Evolutionary conservation across 2,113 vertebrate genomes (phyloP).

Genomic region (Platichthys stellatus): DNA sequence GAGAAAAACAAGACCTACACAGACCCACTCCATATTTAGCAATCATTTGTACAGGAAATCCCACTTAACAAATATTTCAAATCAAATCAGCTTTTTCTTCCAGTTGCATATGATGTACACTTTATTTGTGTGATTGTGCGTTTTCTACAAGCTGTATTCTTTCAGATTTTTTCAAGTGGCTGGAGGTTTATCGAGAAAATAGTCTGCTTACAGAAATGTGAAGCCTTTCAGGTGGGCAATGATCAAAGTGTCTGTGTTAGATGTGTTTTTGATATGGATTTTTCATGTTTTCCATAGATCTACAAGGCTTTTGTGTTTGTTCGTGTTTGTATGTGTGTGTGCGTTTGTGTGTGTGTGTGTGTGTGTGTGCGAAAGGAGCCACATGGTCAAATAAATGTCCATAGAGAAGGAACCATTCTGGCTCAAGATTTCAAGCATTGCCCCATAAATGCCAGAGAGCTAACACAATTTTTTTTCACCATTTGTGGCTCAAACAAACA

Average conservation of each 20-base stretch:
- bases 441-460: not conserved
- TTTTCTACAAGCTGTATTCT: slow-evolving; percentile 24
- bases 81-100: slow-evolving; percentile 38
- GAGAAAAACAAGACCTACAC: slow-evolving; percentile 40
- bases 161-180: slow-evolving; percentile 32
- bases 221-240: slow-evolving; percentile 48
- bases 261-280: slow-evolving; percentile 64
- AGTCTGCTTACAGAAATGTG: slow-evolving; percentile 38
- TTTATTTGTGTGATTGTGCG: slow-evolving; percentile 14
- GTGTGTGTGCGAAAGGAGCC: not conserved
- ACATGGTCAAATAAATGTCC: not conserved
- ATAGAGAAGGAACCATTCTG: not conserved
- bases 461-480: slow-evolving; percentile 12
- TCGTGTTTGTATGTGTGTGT: slow-evolving; percentile 2
- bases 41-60: not conserved
- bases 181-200: slow-evolving; percentile 50
- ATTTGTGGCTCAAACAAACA: slow-evolving; percentile 35
- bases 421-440: not conserved
- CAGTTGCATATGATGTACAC: slow-evolving; percentile 7
- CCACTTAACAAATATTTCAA: slow-evolving; percentile 14
- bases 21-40: slow-evolving; percentile 40
- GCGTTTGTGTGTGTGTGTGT: not conserved
- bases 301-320: slow-evolving; percentile 44
- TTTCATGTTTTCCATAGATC: slow-evolving; percentile 65
- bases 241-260: slow-evolving; percentile 62